Conservation (phyloP, 2,797 vertebrate genomes). For the Chloroceryle inda region DNA sequence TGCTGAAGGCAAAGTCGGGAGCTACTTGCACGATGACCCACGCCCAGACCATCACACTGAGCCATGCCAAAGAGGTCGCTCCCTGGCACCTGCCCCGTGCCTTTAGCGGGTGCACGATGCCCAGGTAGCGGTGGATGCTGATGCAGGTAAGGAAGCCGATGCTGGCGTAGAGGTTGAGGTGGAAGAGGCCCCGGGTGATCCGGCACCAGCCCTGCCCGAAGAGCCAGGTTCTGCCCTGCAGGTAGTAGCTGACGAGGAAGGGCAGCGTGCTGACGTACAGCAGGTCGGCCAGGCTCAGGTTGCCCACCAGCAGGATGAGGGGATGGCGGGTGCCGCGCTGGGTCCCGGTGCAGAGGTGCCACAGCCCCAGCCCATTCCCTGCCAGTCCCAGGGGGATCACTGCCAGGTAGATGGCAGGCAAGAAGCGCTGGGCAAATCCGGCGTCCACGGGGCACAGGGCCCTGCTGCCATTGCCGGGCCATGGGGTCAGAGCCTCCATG, state of each 20-base stretch:
- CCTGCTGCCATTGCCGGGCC: not conserved
- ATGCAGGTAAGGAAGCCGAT: slow-evolving; percentile 89
- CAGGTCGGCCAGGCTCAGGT: slow-evolving; percentile 85
- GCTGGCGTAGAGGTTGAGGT: slow-evolving; percentile 88
- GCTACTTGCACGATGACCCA: slow-evolving; percentile 80
- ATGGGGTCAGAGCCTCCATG: fast-evolving
- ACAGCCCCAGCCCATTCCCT: slow-evolving; percentile 83
- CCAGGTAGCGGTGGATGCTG: slow-evolving; percentile 86
- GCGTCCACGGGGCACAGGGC: slow-evolving; percentile 54
- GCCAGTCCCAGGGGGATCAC: slow-evolving; percentile 80
- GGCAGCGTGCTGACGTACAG: slow-evolving; percentile 85
- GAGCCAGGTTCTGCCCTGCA: slow-evolving; percentile 63
- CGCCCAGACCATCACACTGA: slow-evolving; percentile 79
- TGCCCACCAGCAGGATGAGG: slow-evolving; percentile 82
- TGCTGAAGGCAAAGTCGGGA: slow-evolving; percentile 83
- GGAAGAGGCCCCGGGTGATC: slow-evolving; percentile 83
- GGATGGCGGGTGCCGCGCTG: slow-evolving; percentile 25
- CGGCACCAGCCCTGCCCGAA: slow-evolving; percentile 84
- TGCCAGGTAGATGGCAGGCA: slow-evolving; percentile 78
- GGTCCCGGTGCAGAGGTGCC: slow-evolving; percentile 72
- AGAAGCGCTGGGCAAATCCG: slow-evolving; percentile 74
- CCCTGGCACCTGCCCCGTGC: slow-evolving; percentile 65
- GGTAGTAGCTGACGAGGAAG: slow-evolving; percentile 86
- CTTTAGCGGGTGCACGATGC: slow-evolving; percentile 85
- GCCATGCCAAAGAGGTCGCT: not conserved